Conservation (phyloP, 2,888 invertebrate species). For the Hylaea fasciaria region DNA sequence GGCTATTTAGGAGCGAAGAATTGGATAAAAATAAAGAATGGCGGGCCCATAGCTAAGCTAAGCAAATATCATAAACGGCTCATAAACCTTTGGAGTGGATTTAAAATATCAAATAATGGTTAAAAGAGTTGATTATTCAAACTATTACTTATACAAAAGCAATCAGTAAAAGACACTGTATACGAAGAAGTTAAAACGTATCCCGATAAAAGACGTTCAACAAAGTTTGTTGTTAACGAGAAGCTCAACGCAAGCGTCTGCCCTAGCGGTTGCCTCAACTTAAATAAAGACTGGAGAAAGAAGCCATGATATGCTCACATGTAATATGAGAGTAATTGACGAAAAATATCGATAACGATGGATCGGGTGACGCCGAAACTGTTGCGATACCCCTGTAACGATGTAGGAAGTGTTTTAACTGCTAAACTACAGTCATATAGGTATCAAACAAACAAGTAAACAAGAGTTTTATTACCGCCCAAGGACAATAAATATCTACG, state of each 20-base stretch:
- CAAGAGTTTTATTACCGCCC: too few species aligned
- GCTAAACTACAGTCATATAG: background rate
- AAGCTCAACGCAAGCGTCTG: conserved; percentile 39
- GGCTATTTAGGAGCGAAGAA: too few species aligned
- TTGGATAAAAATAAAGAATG: too few species aligned
- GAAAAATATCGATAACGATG: conserved; percentile 54
- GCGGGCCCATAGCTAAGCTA: too few species aligned
- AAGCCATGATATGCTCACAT: conserved; percentile 49
- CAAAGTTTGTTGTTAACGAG: conserved; percentile 43
- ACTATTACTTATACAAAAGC: too few species aligned
- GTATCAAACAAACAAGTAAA: too few species aligned
- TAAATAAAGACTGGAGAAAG: conserved; percentile 38
- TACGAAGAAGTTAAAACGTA: background rate
- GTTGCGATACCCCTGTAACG: conserved; percentile 36
- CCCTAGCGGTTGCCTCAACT: conserved; percentile 27
- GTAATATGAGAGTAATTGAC: conserved; percentile 51
- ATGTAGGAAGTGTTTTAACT: background rate
- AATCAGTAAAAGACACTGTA: too few species aligned
- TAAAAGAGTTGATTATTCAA: too few species aligned
- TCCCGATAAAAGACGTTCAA: conserved; percentile 17
- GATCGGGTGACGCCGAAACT: conserved; percentile 52
- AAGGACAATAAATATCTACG: too few species aligned
- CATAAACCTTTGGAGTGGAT: too few species aligned
- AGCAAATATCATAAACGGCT: too few species aligned
- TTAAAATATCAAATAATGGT: too few species aligned